These are phyloP conservation scores for Drosophila parvula DNA, from an alignment of 1,140 invertebrate species.

Conservation along the genomic window DNA sequence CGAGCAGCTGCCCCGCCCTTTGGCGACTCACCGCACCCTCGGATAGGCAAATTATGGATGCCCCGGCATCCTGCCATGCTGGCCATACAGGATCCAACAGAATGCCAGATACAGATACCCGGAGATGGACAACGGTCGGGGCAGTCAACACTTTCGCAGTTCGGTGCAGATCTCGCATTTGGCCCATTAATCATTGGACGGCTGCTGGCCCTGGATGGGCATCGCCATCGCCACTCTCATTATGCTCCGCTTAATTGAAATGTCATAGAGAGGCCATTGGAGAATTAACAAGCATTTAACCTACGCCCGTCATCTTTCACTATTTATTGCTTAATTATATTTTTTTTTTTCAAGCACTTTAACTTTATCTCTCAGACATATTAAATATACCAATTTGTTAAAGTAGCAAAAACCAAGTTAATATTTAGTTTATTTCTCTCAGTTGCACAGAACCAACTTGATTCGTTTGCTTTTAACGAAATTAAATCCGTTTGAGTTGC, in stretches of 20 bases:
- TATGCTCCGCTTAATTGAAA: slow-evolving; percentile 59
- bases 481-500: background rate
- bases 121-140: slow-evolving; percentile 47
- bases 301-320: slow-evolving; percentile 16
- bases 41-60: slow-evolving; percentile 44
- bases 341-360: too few relatives aligned
- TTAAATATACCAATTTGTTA: too few relatives aligned
- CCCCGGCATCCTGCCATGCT: slow-evolving; percentile 1
- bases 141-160: slow-evolving; percentile 61
- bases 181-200: slow-evolving; percentile 58
- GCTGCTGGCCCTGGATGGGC: slow-evolving; percentile 19
- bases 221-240: slow-evolving; percentile 22
- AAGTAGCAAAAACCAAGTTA: too few relatives aligned
- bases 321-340: slow-evolving; percentile 37
- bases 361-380: too few relatives aligned
- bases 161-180: slow-evolving; percentile 49
- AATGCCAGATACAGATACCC: background rate
- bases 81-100: background rate
- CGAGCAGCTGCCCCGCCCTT: slow-evolving; percentile 22
- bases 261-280: slow-evolving; percentile 60
- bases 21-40: background rate
- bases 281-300: slow-evolving; percentile 51
- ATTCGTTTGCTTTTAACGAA: background rate
- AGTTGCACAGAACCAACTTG: background rate
- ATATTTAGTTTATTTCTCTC: too few relatives aligned